Evolutionary conservation across 1,140 invertebrate species (phyloP).

Genomic region (Pseudomyrmex concolor): DNA sequence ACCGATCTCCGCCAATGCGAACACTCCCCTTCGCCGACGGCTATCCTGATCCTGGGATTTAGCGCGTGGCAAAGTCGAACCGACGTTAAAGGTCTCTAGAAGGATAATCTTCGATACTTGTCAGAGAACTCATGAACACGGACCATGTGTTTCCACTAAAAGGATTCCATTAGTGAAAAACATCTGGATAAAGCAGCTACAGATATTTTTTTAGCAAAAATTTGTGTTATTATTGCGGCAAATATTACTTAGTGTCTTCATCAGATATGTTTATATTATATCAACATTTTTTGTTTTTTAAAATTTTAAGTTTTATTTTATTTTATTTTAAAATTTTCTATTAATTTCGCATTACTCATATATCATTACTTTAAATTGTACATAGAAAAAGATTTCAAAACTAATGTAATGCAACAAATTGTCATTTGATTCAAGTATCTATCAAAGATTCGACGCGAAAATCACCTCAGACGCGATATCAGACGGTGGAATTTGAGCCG

Average conservation of each 20-base stretch:
- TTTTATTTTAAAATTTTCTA: neutral
- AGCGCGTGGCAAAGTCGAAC: slow-evolving; percentile 36
- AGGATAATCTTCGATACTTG: slow-evolving; percentile 33
- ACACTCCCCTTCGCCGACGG: slow-evolving; percentile 52
- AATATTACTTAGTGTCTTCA: slow-evolving; percentile 1
- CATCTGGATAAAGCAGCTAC: neutral
- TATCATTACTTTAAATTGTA: neutral
- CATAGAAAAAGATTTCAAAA: neutral
- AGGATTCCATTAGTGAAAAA: slow-evolving; percentile 14
- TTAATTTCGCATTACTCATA: no score
- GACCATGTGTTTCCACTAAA: slow-evolving; percentile 36
- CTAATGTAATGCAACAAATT: neutral
- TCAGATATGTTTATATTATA: neutral
- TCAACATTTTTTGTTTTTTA: neutral
- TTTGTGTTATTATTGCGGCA: neutral
- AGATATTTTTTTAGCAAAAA: neutral
- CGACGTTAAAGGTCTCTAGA: slow-evolving; percentile 12
- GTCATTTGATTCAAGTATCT: slow-evolving; percentile 13
- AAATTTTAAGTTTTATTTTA: no score
- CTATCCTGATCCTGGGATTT: slow-evolving; percentile 45
- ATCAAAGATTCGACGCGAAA: slow-evolving; percentile 38
- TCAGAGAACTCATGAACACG: slow-evolving; percentile 9
- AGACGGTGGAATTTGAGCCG: slow-evolving; percentile 77
- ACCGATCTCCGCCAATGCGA: slow-evolving; percentile 36
- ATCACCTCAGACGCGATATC: slow-evolving; percentile 69